Percentiles rank a stretch among this genome's conserved stretches.
Evolutionary conservation across 2,113 vertebrate species (phyloP).

Genomic region (Enhydra lutris): DNA sequence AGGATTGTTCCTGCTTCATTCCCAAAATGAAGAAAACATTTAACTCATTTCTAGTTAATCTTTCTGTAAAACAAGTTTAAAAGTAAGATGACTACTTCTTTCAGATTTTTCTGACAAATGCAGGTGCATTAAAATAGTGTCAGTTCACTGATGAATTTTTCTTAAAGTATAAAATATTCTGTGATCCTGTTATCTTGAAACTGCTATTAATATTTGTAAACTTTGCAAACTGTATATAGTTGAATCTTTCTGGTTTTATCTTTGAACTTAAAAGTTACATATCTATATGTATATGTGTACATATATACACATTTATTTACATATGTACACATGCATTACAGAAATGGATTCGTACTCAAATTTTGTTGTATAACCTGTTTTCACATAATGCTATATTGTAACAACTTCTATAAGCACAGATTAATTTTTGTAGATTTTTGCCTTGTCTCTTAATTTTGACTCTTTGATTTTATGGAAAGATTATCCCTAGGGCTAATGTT

Average conservation of each 20-base stretch:
- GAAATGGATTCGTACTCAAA: not conserved
- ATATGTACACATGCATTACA: not conserved
- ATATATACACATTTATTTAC: not conserved
- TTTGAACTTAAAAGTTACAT: not conserved
- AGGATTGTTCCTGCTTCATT: not conserved
- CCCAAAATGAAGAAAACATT: not conserved
- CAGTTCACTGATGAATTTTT: not conserved
- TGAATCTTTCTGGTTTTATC: not conserved
- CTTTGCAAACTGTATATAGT: not conserved
- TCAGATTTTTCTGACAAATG: not conserved
- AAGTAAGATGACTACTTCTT: not conserved
- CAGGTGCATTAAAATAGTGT: not conserved
- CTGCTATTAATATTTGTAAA: not conserved
- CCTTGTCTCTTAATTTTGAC: not conserved
- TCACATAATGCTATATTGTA: not conserved
- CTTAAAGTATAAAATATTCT: not conserved
- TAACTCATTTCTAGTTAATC: conserved; percentile 2
- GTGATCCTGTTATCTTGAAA: not conserved
- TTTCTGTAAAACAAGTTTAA: not conserved
- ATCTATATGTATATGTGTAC: not conserved
- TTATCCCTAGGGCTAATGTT: not conserved
- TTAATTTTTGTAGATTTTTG: conserved; percentile 6
- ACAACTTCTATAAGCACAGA: not conserved
- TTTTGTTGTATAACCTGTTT: not conserved
- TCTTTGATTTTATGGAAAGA: not conserved